Base-by-base conservation (phyloP, 2,888 invertebrate species). In the Mythimna impura region DNA sequence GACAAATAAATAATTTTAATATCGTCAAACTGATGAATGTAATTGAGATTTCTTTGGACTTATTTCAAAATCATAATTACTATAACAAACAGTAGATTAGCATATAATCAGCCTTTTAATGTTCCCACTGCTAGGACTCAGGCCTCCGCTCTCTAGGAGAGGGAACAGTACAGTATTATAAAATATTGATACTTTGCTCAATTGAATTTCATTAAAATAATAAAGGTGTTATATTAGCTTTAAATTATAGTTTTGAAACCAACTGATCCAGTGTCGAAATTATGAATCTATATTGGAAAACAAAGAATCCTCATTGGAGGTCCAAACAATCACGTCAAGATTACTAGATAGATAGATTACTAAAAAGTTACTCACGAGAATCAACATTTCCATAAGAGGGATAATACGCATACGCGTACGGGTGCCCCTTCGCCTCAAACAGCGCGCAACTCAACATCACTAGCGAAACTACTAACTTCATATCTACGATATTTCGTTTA, bases 331-430 rank as follows among this genome's bases (percentile, higher is more conserved):
- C 4, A 12, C 2, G 17, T 6, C 12, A 36, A 2, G 8, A 30
- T 30, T 30, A 30, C 2, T 25, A 25, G 25, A 30, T 30, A 30
- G 5, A 66, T 40, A 47, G 50, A 55, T 40, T 10, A 58, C 17
- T 25, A 14, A 10, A 60, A 73, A 64, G 17, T 9, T 77, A 95
- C 96, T 95, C 83, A 96, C 96, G 80, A 68, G 95, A 89, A 84
- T 96, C 96, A 82, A 94, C 89, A 86, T 95, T 90, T 85, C 94
- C 94, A 85, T 95, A 95, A 77, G 93, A 92, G 0, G 95, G 95
- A 75, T 94, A 95, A 64, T 86, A 81, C 7, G 83, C 76, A 66
- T 84, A 83, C 5, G 83, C 76, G 76, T 93, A 94, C 0, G 96
- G 95, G 75, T 92, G 95, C 73, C 91, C 93, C 54, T 80, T 87